Evolutionary conservation across 2,113 vertebrate genomes (phyloP), one percentile per base, ranked within the genome.

Genomic region (Mohoua ochrocephala): DNA sequence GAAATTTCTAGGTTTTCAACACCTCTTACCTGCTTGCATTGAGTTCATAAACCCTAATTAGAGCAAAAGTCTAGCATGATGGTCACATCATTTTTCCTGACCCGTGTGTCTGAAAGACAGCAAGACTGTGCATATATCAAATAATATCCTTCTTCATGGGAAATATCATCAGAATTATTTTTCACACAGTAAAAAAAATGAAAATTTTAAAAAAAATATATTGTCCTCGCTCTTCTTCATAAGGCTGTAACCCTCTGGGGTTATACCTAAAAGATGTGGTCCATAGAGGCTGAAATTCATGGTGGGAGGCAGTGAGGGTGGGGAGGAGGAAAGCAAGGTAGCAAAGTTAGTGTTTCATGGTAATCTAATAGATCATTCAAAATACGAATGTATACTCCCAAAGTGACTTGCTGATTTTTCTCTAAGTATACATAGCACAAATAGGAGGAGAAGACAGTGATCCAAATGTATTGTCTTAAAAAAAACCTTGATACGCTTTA

Each of bases 21-120:
- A 70, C 37, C 18, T 87, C 45, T 93, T 81, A 56, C 30, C 33
- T 71, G 17, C 10, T 91, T 95, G 90, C 81, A 31, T 3, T 89
- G 39, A 92, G 60, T 92, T 91, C 33, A 80, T 89, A 96, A 96
- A 90, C 37, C 82, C 16, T 94, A 96, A 94, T 94, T 92, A 90
- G 14, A 82, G 45, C 12, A 84, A 87, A 96, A 81, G 3, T 18
- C 42, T n/a, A 78, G 2, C 0, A 1, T 53, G 68, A 47, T 47
- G 35, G 42, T 41, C 18, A 76, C 19, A 65, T 69, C 21, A 50
- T 50, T 73, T 95, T 95, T 91, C 31, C 9, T 80, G 2, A 24
- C 54, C 61, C 39, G 35, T 41, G 3, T 61, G 22, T 31, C 65
- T 88, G 82, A 81, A 90, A 85, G 59, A 60, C 74, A 78, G 31